phyloP scores from a whole-genome alignment of 2,113 vertebrate genomes.

The Prolemur simus region DNA sequence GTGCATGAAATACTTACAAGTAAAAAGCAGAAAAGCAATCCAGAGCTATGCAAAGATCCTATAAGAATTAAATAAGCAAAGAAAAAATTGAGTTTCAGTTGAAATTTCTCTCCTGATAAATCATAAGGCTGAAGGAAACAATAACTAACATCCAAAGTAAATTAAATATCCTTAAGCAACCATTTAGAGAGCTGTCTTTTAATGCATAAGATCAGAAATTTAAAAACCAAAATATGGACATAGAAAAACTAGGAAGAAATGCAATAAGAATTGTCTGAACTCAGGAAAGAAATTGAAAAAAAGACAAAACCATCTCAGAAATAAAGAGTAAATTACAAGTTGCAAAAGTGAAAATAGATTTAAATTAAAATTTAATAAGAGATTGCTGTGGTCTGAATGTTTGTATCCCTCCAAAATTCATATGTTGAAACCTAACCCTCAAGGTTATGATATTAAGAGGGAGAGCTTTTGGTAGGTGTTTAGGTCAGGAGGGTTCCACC shows the following conservation, averaged over 20 bases:
- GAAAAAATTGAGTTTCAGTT: not conserved
- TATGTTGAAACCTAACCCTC: not conserved
- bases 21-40: not conserved
- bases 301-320: not conserved
- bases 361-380: not conserved
- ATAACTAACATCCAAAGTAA: not conserved
- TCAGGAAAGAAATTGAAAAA: not conserved
- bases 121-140: not conserved
- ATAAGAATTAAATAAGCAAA: conserved; percentile 10
- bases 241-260: not conserved
- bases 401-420: not conserved
- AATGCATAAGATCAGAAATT: not conserved
- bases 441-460: not conserved
- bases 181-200: not conserved
- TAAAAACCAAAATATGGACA: not conserved
- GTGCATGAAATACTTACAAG: not conserved
- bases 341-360: not conserved
- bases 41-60: not conserved
- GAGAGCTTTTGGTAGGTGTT: not conserved
- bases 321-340: not conserved
- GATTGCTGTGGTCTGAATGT: not conserved
- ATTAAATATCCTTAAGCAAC: not conserved
- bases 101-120: not conserved
- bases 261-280: not conserved
- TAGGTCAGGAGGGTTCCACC: too few relatives aligned